Evolutionary conservation across 1,140 invertebrate genomes (phyloP).

Genomic region (Dendroctonus ponderosae): DNA sequence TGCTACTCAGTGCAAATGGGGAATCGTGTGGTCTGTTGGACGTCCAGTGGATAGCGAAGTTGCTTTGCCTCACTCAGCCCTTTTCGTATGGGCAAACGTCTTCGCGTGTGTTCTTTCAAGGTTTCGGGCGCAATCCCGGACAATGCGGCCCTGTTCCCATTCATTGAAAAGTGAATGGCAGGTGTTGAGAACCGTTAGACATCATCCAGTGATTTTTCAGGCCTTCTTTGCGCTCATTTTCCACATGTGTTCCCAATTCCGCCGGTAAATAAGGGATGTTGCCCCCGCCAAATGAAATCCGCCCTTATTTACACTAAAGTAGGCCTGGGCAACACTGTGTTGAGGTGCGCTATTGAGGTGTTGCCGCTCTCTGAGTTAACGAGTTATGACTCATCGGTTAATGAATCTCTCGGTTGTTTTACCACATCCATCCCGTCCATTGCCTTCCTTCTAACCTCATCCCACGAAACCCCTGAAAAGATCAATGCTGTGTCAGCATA

Average conservation of each 20-base stretch:
- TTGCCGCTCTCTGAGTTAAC: no score
- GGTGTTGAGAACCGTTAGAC: constrained; percentile 30
- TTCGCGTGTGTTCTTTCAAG: neutral
- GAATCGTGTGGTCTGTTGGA: neutral
- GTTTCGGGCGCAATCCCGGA: neutral
- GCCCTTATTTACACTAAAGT: constrained; percentile 18
- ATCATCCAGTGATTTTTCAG: constrained; percentile 27
- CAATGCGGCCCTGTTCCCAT: constrained; percentile 8
- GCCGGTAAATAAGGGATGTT: constrained; percentile 10
- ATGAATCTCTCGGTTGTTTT: no score
- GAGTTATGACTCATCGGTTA: no score
- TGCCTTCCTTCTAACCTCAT: no score
- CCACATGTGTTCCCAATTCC: constrained; percentile 29
- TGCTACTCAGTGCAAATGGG: no score
- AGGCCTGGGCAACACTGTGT: neutral
- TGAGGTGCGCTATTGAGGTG: no score
- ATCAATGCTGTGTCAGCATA: no score
- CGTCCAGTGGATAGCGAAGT: neutral
- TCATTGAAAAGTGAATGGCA: constrained; percentile 22
- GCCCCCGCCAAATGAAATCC: constrained; percentile 19
- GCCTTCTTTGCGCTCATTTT: constrained; percentile 25
- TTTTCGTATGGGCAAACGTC: neutral
- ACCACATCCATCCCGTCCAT: no score
- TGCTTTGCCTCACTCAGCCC: neutral
- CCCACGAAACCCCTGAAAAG: no score